Conservation (phyloP, 2,113 vertebrate genomes). For the Microcebus lehilahytsara region DNA sequence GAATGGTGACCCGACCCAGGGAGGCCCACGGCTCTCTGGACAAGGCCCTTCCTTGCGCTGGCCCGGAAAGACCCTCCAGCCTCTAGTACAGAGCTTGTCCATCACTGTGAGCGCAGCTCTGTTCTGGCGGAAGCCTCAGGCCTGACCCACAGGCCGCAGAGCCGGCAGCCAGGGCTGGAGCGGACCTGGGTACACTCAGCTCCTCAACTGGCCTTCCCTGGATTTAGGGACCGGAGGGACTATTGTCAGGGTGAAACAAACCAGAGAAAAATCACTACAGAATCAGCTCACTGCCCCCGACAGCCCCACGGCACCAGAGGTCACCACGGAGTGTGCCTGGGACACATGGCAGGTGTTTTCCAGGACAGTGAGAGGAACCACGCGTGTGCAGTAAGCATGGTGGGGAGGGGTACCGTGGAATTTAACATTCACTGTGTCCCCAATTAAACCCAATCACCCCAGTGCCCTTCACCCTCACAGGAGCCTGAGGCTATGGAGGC, state of each 20-base stretch:
- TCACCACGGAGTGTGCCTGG: background rate
- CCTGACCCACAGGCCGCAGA: background rate
- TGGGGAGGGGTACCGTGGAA: background rate
- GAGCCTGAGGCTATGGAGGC: background rate
- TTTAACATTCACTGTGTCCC: conserved; percentile 26
- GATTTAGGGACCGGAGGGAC: background rate
- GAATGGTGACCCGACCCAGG: background rate
- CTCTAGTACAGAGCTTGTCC: background rate
- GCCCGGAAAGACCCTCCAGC: background rate
- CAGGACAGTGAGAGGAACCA: background rate
- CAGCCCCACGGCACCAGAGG: background rate
- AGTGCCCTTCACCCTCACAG: background rate
- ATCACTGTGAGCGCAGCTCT: background rate
- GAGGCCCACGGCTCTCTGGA: background rate
- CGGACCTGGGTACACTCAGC: background rate
- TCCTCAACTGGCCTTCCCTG: background rate
- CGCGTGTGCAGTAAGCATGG: rapidly evolving
- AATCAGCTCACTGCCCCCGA: conserved; percentile 33
- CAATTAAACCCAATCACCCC: background rate
- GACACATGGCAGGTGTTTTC: background rate
- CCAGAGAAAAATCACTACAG: conserved; percentile 20
- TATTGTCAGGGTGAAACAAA: background rate
- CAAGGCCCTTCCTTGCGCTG: rapidly evolving
- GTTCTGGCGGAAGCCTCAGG: background rate
- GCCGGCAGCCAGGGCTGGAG: background rate